Conservation (phyloP, 2,113 vertebrate genomes). For the Grammomys dolichurus region DNA sequence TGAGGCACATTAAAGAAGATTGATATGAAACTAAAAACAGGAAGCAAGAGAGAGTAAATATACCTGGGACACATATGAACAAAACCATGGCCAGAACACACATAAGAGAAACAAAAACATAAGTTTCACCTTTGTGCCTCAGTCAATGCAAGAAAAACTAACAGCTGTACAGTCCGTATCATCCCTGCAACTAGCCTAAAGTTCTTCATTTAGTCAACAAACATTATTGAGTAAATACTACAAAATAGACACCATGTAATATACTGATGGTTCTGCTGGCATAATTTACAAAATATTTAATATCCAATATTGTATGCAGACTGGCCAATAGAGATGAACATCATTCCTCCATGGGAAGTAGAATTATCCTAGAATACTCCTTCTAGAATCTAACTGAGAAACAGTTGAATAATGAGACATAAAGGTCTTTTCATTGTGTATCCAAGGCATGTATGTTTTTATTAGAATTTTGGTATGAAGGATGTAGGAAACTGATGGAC, state of each 20-base stretch:
- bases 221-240: not conserved
- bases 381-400: slow-evolving; percentile 4
- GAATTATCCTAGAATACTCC: not conserved
- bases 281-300: not conserved
- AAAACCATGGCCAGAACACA: not conserved
- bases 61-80: not conserved
- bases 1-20: not conserved
- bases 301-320: not conserved
- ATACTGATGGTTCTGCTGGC: not conserved
- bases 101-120: not conserved
- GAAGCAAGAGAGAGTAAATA: not conserved
- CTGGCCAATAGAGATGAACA: not conserved
- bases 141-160: not conserved
- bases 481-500: not conserved
- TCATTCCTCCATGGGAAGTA: not conserved
- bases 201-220: not conserved
- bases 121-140: not conserved
- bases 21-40: not conserved
- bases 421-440: not conserved
- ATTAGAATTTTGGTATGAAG: not conserved
- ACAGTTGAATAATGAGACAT: not conserved
- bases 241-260: not conserved
- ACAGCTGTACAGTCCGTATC: not conserved
- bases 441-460: not conserved
- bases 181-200: not conserved